Percentiles rank a stretch among this genome's conserved stretches.
Conservation (phyloP, 1,140 invertebrate genomes). For the Asbolus verrucosus region DNA sequence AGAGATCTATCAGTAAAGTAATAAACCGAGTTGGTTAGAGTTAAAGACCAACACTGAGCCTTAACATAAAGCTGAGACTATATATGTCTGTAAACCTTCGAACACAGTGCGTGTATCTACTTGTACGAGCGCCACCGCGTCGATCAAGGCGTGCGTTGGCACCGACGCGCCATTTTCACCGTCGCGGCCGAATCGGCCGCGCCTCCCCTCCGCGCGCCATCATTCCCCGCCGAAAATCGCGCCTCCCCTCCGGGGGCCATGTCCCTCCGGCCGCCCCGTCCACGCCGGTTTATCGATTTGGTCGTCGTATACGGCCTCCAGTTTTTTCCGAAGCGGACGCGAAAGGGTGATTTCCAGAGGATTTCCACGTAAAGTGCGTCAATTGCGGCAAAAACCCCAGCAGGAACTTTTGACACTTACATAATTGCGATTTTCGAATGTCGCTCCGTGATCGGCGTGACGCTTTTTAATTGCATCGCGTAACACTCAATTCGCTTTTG, state of each 20-base stretch:
- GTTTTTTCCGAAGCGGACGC: too few species aligned
- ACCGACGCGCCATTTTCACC: too few species aligned
- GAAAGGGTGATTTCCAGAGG: not conserved
- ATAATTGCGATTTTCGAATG: not conserved
- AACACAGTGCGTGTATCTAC: conserved; percentile 39
- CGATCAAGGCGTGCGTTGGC: conserved; percentile 15
- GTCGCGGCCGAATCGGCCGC: too few species aligned
- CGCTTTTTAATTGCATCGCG: conserved; percentile 6
- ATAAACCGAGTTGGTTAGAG: conserved; percentile 44
- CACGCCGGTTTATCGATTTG: not conserved
- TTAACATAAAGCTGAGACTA: conserved; percentile 45
- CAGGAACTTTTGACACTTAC: not conserved
- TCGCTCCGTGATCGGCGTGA: not conserved
- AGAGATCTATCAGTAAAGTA: conserved; percentile 30
- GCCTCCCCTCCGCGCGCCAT: too few species aligned
- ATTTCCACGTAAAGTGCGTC: conserved; percentile 5
- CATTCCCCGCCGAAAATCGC: too few species aligned
- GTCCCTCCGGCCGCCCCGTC: not conserved
- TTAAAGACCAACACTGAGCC: conserved; percentile 46
- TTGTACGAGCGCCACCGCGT: conserved; percentile 35
- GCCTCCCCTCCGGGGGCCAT: conserved; percentile 15
- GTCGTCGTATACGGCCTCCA: too few species aligned
- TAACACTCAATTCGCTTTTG: not conserved
- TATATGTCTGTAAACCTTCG: conserved; percentile 43
- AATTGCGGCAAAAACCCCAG: not conserved